Evolutionary conservation across 2,113 vertebrate species (phyloP), one percentile per base, ranked within the genome.

Genomic region (Phycodurus eques): DNA sequence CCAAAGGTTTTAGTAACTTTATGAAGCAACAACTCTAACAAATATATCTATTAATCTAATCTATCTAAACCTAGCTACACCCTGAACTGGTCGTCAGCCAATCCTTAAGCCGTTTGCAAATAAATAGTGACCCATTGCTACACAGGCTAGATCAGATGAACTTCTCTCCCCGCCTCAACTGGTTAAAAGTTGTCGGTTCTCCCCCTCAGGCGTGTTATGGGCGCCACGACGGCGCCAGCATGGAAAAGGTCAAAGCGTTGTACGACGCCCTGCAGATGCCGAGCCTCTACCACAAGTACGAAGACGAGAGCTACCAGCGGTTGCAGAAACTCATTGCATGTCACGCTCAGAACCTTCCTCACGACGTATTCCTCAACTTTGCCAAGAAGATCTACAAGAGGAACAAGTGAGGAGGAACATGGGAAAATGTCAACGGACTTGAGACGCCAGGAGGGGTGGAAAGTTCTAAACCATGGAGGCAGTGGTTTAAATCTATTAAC

Each of bases 361-460:
- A 70, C 0, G 80, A 87, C 0, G 87, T 99, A 76, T 99, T 98
- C 81, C 88, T 95, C 6, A 92, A 89, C 71, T 92, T 99, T 0
- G 95, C 94, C 0, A 86, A 87, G 31, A 96, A 95, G 82, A 95
- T 99, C 72, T 99, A 98, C 89, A 97, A 94, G 85, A 89, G 96
- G 35, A 93, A 92, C 83, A 99, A 98, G 65, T 99, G 91, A 96
- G 46, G 46, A 15, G 65, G 49, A 31, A 31, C 22, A 14, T 61
- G 14, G 59, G 33, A 61, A 7, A 17, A 56, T 56, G 53, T 31
- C 11, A 59, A 31, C 22, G 53, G 53, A 56, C 20, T 56, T 56
- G 20, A 51, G 49, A 20, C 19, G 6, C 15, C 17, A 19, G 49
- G 4, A 17, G 49, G 17, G 17, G 49, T 51, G 7, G 44, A 3